Percentiles rank a stretch among this genome's conserved stretches.
Evolutionary conservation across 1,140 invertebrate genomes (phyloP).

Genomic region (Anoplolepis gracilipes): DNA sequence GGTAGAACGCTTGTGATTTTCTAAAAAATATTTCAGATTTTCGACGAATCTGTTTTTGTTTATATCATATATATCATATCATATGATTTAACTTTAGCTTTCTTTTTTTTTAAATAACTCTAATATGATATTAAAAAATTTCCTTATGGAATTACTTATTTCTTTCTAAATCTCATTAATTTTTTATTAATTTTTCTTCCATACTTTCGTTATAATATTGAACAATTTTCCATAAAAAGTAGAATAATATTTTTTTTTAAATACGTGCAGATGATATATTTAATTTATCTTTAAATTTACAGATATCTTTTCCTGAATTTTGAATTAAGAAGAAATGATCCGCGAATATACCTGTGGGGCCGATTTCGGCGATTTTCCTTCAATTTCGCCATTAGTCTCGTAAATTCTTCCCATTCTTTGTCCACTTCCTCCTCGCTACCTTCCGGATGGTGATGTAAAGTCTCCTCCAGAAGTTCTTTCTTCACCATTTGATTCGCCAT

Average conservation of each 20-base stretch:
- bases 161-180: neutral
- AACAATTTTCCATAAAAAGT: neutral
- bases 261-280: neutral
- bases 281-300: neutral
- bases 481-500: slow-evolving; percentile 81
- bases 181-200: neutral
- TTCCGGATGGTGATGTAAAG: slow-evolving; percentile 80
- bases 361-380: slow-evolving; percentile 84
- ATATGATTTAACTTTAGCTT: neutral
- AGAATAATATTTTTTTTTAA: neutral
- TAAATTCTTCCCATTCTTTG: slow-evolving; percentile 88
- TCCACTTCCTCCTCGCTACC: slow-evolving; percentile 85
- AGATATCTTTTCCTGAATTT: neutral
- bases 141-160: neutral
- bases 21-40: slow-evolving; percentile 70
- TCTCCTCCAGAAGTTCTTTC: slow-evolving; percentile 85
- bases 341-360: slow-evolving; percentile 78
- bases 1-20: slow-evolving; percentile 88
- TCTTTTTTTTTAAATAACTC: neutral
- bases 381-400: slow-evolving; percentile 87
- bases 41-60: neutral
- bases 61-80: neutral
- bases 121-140: neutral
- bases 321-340: neutral
- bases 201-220: neutral